Conservation (phyloP, 2,797 vertebrate species). For the Prionace glauca region DNA sequence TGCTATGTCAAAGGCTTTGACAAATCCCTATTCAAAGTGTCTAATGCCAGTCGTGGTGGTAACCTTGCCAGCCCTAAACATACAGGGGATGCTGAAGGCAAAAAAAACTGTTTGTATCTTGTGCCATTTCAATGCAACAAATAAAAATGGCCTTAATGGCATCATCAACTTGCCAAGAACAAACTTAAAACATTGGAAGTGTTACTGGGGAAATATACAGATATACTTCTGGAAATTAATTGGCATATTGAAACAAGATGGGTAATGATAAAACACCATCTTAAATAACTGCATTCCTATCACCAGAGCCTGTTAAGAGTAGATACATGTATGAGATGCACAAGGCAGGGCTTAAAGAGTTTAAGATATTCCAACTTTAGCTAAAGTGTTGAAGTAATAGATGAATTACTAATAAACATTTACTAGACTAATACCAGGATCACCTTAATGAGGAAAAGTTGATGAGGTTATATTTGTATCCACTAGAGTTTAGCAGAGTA, state of each 20-base stretch:
- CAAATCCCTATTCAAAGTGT: constrained; percentile 69
- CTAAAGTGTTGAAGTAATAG: not conserved
- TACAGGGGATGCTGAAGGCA: constrained; percentile 66
- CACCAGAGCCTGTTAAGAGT: not conserved
- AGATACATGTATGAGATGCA: not conserved
- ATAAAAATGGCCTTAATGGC: no score
- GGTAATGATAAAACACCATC: not conserved
- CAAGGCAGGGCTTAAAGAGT: not conserved
- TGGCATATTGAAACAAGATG: not conserved
- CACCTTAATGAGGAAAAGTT: no score
- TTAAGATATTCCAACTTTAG: not conserved
- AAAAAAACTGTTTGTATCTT: no score
- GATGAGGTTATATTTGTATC: no score
- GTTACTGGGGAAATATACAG: not conserved
- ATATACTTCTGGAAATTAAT: not conserved
- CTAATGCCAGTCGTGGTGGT: constrained; percentile 61
- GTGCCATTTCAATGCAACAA: no score
- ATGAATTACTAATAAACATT: no score
- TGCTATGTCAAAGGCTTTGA: constrained; percentile 81
- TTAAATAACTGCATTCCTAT: not conserved
- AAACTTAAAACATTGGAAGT: not conserved
- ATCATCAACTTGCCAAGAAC: not conserved
- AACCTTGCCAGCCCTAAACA: constrained; percentile 86
- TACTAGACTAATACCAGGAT: no score
- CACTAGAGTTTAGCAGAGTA: no score